Conservation (phyloP, 2,888 invertebrate genomes). For the Crematogaster levior region DNA sequence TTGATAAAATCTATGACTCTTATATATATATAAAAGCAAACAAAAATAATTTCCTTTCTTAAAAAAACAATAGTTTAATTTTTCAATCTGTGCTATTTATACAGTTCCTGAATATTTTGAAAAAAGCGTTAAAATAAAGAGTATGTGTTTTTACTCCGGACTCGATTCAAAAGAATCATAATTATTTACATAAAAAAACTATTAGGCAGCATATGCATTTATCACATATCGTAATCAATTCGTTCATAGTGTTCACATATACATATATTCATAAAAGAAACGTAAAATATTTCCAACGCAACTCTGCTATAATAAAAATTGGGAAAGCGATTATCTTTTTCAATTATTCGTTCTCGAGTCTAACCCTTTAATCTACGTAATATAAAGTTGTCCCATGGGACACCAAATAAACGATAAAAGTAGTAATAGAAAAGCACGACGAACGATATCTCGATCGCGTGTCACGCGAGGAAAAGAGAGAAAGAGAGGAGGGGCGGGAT, state of each 20-base stretch:
- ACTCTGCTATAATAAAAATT: neutral
- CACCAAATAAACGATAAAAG: conserved; percentile 16
- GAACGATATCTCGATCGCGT: conserved; percentile 27
- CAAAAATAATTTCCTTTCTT: neutral
- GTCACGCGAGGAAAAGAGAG: conserved; percentile 16
- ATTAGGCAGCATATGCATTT: neutral
- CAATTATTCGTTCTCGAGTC: neutral
- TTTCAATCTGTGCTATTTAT: conserved; percentile 12
- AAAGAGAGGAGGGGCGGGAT: neutral
- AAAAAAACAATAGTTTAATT: conserved; percentile 7
- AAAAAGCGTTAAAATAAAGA: conserved; percentile 39
- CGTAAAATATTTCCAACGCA: neutral
- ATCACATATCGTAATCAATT: neutral
- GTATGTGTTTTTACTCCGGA: neutral
- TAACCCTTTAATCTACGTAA: conserved; percentile 30
- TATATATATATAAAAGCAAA: neutral
- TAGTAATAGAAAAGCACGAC: conserved; percentile 27
- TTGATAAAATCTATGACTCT: neutral
- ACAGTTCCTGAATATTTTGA: neutral
- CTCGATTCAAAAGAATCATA: conserved; percentile 6
- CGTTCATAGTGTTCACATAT: neutral
- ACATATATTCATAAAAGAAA: neutral
- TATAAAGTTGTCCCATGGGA: conserved; percentile 7
- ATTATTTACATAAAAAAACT: neutral
- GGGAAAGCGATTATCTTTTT: neutral